Evolutionary conservation across 2,888 invertebrate genomes (phyloP).

Genomic region (Ennomos erosarius): DNA sequence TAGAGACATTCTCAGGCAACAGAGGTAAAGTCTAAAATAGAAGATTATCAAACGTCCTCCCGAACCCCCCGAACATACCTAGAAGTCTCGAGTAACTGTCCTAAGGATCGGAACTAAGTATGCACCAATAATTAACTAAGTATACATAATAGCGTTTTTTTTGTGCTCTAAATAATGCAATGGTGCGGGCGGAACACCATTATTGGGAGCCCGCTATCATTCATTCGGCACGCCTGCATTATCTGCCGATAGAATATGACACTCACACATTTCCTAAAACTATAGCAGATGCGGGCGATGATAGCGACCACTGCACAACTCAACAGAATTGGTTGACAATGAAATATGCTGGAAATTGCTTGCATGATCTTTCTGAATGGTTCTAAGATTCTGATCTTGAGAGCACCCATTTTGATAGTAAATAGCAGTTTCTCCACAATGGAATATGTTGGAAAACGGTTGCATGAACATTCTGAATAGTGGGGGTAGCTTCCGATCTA

Average conservation of each 20-base stretch:
- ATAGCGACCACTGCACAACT: slow-evolving; percentile 1
- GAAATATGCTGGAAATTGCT: slow-evolving; percentile 4
- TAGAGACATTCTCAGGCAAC: no score
- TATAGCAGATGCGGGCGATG: slow-evolving; percentile 24
- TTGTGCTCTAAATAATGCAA: neutral
- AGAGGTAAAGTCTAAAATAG: no score
- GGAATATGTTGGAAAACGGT: slow-evolving; percentile 5
- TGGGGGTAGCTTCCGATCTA: no score
- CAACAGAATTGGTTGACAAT: neutral
- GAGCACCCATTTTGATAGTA: no score
- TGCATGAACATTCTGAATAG: neutral
- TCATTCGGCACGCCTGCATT: neutral
- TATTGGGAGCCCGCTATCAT: slow-evolving; percentile 3
- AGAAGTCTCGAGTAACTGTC: no score
- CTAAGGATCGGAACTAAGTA: no score
- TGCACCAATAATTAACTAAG: no score
- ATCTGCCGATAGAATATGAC: slow-evolving; percentile 24
- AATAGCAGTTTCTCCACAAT: neutral
- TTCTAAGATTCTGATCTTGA: no score
- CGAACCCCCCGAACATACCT: no score
- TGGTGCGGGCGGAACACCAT: slow-evolving; percentile 32
- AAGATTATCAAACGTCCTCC: no score
- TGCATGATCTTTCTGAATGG: neutral
- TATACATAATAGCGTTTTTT: neutral
- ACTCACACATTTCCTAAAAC: slow-evolving; percentile 30